phyloP scores from a whole-genome alignment of 2,113 vertebrate genomes.

The Cyphomyrus discorhynchus region DNA sequence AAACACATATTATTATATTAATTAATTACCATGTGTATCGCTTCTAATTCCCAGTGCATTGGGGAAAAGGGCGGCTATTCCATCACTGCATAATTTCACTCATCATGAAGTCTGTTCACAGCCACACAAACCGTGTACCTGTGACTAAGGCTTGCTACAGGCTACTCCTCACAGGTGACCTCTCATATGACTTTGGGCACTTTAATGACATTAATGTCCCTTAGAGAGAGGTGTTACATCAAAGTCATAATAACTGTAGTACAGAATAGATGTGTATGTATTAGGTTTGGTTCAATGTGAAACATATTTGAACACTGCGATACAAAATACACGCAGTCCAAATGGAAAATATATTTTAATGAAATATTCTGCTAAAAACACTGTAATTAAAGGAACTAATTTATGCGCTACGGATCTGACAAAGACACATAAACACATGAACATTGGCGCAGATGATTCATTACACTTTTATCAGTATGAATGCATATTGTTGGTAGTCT shows the following conservation, averaged over 20 bases:
- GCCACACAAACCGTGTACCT: neutral
- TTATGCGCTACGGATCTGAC: neutral
- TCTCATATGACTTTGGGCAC: neutral
- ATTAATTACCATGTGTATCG: neutral
- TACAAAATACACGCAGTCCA: neutral
- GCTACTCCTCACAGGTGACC: neutral
- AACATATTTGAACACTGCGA: neutral
- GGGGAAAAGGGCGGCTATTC: neutral
- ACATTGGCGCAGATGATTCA: neutral
- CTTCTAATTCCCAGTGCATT: neutral
- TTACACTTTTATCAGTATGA: neutral
- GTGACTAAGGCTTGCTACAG: neutral
- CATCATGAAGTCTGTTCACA: neutral
- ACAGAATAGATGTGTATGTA: neutral
- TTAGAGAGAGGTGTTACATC: neutral
- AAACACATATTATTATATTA: conserved; percentile 3
- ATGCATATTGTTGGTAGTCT: neutral
- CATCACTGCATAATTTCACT: neutral
- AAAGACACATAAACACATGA: neutral
- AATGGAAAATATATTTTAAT: neutral
- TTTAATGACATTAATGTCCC: neutral
- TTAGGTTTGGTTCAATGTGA: neutral
- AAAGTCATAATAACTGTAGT: neutral
- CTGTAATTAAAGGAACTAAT: neutral
- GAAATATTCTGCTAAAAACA: neutral